These are phyloP conservation scores for Ellobium chinense DNA, from an alignment of 2,888 invertebrate species.

Conservation along the genomic window DNA sequence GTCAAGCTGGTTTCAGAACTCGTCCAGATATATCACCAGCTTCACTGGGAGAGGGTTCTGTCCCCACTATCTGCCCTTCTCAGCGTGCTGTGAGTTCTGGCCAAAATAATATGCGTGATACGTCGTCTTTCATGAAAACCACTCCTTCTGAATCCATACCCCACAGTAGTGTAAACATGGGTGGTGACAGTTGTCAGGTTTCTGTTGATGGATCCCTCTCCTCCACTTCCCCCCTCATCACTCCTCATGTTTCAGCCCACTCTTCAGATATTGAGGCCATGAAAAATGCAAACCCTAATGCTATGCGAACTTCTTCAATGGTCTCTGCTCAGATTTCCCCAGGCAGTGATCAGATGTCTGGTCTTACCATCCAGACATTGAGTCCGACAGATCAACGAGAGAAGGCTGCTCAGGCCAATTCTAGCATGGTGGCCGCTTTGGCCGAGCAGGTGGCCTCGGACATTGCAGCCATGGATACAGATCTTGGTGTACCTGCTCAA, in stretches of 20 bases:
- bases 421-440: background rate
- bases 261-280: background rate
- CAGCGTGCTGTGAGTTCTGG: conserved; percentile 14
- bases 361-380: too few species aligned
- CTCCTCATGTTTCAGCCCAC: background rate
- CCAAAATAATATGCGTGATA: conserved; percentile 13
- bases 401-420: background rate
- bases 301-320: background rate
- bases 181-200: conserved; percentile 54
- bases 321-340: background rate
- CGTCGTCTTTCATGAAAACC: conserved; percentile 56
- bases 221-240: background rate
- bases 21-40: conserved; percentile 32
- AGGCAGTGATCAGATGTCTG: background rate
- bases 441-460: conserved; percentile 9
- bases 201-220: background rate
- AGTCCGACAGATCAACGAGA: background rate
- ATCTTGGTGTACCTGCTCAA: background rate
- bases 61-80: conserved; percentile 15
- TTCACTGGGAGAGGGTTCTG: background rate
- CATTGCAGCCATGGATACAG: conserved; percentile 17
- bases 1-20: background rate
- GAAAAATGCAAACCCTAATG: background rate
- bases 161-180: conserved; percentile 62
- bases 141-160: conserved; percentile 65